Evolutionary conservation across 2,888 invertebrate genomes (phyloP).

Genomic region (Aproaerema taeniolella): DNA sequence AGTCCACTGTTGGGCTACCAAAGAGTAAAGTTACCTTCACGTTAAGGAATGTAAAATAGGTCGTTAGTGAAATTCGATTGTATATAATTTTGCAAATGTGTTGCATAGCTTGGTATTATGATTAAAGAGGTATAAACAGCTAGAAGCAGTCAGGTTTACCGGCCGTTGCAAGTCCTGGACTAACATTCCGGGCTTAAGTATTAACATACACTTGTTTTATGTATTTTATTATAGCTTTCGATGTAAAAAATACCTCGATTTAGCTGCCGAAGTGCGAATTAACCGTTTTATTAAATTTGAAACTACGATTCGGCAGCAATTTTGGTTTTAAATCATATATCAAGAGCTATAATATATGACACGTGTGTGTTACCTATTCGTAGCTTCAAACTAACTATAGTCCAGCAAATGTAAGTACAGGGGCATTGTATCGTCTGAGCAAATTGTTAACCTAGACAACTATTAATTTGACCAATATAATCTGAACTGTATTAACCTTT

Average conservation of each 20-base stretch:
- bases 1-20: slow-evolving; percentile 63
- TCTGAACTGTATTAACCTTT: slow-evolving; percentile 72
- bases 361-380: no score
- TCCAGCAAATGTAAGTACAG: slow-evolving; percentile 20
- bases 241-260: slow-evolving; percentile 2
- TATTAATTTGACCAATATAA: slow-evolving; percentile 75
- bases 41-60: slow-evolving; percentile 63
- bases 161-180: slow-evolving; percentile 23
- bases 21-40: slow-evolving; percentile 75
- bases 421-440: slow-evolving; percentile 25
- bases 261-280: no score
- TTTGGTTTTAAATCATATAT: background rate
- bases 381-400: no score
- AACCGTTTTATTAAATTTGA: no score
- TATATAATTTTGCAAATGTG: slow-evolving; percentile 66
- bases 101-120: slow-evolving; percentile 54
- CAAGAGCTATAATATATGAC: no score
- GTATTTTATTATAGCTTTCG: slow-evolving; percentile 23
- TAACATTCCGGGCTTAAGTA: slow-evolving; percentile 70
- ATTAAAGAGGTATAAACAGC: slow-evolving; percentile 25
- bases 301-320: slow-evolving; percentile 1
- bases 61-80: slow-evolving; percentile 56
- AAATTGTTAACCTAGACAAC: slow-evolving; percentile 54
- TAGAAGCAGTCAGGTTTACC: slow-evolving; percentile 11
- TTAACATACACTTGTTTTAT: no score